Conservation (phyloP, 2,888 invertebrate species). For the Drosophila fungiperda region DNA sequence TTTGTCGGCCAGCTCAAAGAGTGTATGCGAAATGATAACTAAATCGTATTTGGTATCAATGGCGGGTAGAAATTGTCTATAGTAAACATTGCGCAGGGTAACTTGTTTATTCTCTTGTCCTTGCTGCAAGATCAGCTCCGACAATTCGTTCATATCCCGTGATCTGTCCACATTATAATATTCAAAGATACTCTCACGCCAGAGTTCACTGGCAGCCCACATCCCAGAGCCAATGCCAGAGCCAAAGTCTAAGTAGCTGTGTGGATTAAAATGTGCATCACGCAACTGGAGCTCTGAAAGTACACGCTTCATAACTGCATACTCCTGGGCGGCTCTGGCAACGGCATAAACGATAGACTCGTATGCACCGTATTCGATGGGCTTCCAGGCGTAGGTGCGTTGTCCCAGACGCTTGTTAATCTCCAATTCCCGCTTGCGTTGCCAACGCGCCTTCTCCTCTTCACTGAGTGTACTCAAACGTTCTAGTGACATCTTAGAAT, state of each 20-base stretch:
- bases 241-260: slow-evolving; percentile 94
- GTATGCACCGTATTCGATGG: slow-evolving; percentile 89
- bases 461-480: slow-evolving; percentile 74
- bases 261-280: slow-evolving; percentile 90
- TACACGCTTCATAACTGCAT: slow-evolving; percentile 89
- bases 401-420: slow-evolving; percentile 87
- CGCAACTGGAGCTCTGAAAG: slow-evolving; percentile 90
- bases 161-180: slow-evolving; percentile 95
- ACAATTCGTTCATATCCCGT: slow-evolving; percentile 92
- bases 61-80: slow-evolving; percentile 93
- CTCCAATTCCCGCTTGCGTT: slow-evolving; percentile 86
- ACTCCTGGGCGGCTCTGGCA: slow-evolving; percentile 90
- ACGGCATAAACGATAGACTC: slow-evolving; percentile 90
- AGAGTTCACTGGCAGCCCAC: slow-evolving; percentile 92
- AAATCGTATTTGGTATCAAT: slow-evolving; percentile 90
- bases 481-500: slow-evolving; percentile 69
- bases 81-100: slow-evolving; percentile 88
- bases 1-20: slow-evolving; percentile 91
- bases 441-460: slow-evolving; percentile 83
- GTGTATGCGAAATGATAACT: slow-evolving; percentile 91
- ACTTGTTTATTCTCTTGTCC: slow-evolving; percentile 88
- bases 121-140: slow-evolving; percentile 89
- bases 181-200: slow-evolving; percentile 91
- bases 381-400: slow-evolving; percentile 90
- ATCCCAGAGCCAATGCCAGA: slow-evolving; percentile 94